These are phyloP conservation scores for Nasonovia ribisnigri DNA, from an alignment of 2,888 invertebrate species.

Conservation along the genomic window DNA sequence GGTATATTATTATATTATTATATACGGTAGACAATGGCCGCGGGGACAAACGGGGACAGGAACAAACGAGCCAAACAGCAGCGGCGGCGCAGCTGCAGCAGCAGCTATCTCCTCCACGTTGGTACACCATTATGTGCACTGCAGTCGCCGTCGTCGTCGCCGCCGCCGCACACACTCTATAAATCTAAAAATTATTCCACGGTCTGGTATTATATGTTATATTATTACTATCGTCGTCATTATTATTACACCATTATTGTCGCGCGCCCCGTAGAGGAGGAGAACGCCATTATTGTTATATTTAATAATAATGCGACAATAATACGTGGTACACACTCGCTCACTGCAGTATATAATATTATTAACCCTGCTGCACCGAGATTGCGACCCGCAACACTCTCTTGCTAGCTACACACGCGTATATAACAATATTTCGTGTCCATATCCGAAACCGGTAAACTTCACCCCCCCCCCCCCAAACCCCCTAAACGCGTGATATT, in stretches of 20 bases:
- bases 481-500: background rate
- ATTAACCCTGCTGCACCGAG: background rate
- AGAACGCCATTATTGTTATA: slow-evolving; percentile 52
- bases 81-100: background rate
- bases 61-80: slow-evolving; percentile 29
- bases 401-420: background rate
- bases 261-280: slow-evolving; percentile 25
- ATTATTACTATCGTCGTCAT: background rate
- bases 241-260: slow-evolving; percentile 2
- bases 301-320: slow-evolving; percentile 47
- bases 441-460: slow-evolving; percentile 39
- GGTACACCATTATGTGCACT: background rate
- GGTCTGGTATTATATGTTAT: slow-evolving; percentile 48
- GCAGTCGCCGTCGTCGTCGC: background rate
- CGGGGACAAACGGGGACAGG: slow-evolving; percentile 18
- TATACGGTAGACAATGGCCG: slow-evolving; percentile 52
- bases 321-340: background rate
- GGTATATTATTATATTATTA: background rate
- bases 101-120: background rate
- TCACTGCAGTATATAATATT: slow-evolving; percentile 3
- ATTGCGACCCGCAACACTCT: background rate
- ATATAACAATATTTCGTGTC: background rate
- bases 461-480: no score
- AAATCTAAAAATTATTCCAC: slow-evolving; percentile 65
- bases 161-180: slow-evolving; percentile 21